These are phyloP conservation scores for Pocillopora verrucosa DNA, from an alignment of 64 coral and sea anemone genomes.

Conservation along the genomic window DNA sequence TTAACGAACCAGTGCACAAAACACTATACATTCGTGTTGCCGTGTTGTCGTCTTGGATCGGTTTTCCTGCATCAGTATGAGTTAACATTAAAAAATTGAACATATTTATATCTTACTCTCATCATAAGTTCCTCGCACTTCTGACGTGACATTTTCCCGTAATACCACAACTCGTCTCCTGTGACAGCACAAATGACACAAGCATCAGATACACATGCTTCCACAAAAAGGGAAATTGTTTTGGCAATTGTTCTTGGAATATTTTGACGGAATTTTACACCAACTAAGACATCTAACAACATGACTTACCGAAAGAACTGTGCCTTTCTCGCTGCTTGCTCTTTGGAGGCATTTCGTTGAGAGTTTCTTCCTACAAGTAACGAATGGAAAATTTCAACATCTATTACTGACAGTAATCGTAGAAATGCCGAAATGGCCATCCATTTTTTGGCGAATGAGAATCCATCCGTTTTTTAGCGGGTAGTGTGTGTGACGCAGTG, in stretches of 20 bases:
- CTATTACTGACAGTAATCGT: background rate
- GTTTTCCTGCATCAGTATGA: too few species aligned
- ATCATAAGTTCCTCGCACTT: constrained; percentile 67
- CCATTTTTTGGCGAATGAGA: too few species aligned
- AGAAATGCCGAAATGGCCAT: too few species aligned
- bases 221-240: too few species aligned
- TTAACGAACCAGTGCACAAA: too few species aligned
- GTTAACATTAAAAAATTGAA: too few species aligned
- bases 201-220: too few species aligned
- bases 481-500: too few species aligned
- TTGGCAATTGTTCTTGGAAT: too few species aligned
- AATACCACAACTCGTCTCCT: constrained; percentile 58
- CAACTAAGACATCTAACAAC: background rate
- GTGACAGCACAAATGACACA: background rate
- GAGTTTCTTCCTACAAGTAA: background rate
- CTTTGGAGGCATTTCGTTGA: background rate
- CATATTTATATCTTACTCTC: constrained; percentile 30
- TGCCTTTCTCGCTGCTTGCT: background rate
- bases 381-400: background rate
- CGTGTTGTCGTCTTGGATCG: too few species aligned
- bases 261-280: background rate
- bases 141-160: constrained; percentile 72
- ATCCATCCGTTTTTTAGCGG: too few species aligned
- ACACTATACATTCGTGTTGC: too few species aligned
- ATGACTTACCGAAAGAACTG: constrained; percentile 32